These are phyloP conservation scores for Mellivora capensis DNA, from an alignment of 2,113 vertebrate genomes.

Conservation along the genomic window DNA sequence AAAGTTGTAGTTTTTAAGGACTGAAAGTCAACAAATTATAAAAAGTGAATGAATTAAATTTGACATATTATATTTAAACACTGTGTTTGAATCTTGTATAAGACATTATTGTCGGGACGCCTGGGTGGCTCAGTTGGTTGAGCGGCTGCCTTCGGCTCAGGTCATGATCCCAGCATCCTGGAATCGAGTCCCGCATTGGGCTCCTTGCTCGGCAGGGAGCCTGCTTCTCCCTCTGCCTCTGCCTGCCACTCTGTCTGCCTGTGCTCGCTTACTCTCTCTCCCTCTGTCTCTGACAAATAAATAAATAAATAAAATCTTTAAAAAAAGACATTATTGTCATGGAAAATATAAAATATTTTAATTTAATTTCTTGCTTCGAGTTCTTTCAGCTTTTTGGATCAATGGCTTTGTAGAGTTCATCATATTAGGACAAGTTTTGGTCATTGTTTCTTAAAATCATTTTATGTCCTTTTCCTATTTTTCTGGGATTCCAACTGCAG, in stretches of 20 bases:
- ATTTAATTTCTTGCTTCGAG: conserved; percentile 2
- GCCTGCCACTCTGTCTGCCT: too few species aligned
- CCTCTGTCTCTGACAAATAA: too few species aligned
- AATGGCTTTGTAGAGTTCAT: not conserved
- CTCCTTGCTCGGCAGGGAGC: too few species aligned
- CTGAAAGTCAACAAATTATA: conserved; percentile 13
- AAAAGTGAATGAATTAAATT: conserved; percentile 22
- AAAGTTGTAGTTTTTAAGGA: conserved; percentile 12
- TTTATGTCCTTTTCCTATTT: not conserved
- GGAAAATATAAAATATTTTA: conserved; percentile 43
- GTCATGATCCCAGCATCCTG: too few species aligned
- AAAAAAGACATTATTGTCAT: conserved; percentile 10
- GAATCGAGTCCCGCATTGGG: too few species aligned
- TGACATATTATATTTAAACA: not conserved
- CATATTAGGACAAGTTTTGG: not conserved
- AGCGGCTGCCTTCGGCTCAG: too few species aligned
- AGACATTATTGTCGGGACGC: conserved; percentile 27
- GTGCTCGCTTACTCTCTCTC: too few species aligned
- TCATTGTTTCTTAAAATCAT: not conserved
- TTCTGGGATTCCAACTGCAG: not conserved
- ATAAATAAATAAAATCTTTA: too few species aligned
- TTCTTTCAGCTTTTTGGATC: not conserved
- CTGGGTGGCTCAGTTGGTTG: too few species aligned
- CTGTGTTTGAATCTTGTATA: conserved; percentile 8
- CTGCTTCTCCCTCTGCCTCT: too few species aligned